These are phyloP conservation scores for Pollachius pollachius DNA, from an alignment of 2,113 vertebrate species.

Conservation along the genomic window DNA sequence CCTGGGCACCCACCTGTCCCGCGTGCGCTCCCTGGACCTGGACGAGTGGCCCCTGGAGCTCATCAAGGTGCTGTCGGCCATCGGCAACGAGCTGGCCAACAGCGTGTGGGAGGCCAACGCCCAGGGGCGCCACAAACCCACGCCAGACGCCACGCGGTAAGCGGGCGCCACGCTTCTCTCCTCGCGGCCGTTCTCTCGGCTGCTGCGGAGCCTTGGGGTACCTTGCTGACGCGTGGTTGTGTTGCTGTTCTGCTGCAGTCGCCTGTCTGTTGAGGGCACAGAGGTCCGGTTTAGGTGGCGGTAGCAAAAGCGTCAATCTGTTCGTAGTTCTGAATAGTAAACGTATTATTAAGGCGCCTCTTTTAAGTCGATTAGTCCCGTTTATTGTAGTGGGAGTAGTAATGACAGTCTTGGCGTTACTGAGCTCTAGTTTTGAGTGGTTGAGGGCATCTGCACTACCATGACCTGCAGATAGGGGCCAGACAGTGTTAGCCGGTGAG, in stretches of 20 bases:
- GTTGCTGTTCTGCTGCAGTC: no score
- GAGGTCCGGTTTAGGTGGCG: no score
- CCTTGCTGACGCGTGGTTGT: no score
- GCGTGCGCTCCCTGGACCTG: conserved; percentile 93
- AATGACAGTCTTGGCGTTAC: not conserved
- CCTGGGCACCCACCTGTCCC: conserved; percentile 92
- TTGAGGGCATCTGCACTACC: not conserved
- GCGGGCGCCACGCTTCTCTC: conserved; percentile 10
- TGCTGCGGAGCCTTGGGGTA: no score
- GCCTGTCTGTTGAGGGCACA: no score
- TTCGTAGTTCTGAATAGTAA: no score
- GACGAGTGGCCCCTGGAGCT: conserved; percentile 97
- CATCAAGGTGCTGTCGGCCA: conserved; percentile 92
- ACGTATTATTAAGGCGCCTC: no score
- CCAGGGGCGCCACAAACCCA: conserved; percentile 87
- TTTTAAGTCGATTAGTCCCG: no score
- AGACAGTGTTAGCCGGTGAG: not conserved
- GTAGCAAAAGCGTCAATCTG: no score
- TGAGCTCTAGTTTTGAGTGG: not conserved
- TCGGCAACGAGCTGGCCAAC: conserved; percentile 94
- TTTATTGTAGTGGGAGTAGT: no score
- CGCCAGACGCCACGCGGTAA: conserved; percentile 87
- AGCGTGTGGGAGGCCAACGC: conserved; percentile 91
- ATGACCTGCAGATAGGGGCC: conserved; percentile 36
- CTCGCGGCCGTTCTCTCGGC: not conserved